These are phyloP conservation scores for Labeo catla DNA, from an alignment of 2,113 vertebrate species.

Conservation along the genomic window DNA sequence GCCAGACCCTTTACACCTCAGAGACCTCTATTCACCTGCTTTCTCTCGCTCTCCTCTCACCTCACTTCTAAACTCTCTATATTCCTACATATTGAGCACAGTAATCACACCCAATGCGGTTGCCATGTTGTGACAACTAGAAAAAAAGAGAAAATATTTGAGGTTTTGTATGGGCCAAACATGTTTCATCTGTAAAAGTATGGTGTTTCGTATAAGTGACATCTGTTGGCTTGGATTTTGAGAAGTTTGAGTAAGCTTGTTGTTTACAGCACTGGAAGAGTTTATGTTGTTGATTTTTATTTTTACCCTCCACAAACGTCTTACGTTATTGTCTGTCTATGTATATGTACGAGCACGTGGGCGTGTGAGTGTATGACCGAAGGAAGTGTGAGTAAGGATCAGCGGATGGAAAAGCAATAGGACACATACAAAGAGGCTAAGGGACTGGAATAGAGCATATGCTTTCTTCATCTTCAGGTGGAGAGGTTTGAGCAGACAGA, in stretches of 20 bases:
- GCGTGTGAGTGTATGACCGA: slow-evolving; percentile 34
- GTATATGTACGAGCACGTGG: slow-evolving; percentile 15
- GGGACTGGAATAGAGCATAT: not conserved
- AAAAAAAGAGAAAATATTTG: not conserved
- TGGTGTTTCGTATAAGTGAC: not conserved
- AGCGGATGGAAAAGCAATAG: slow-evolving; percentile 41
- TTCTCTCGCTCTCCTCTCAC: not conserved
- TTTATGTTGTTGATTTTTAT: slow-evolving; percentile 10
- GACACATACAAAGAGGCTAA: not conserved
- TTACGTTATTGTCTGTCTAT: not conserved
- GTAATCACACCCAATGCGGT: not conserved
- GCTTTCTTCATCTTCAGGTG: slow-evolving; percentile 15
- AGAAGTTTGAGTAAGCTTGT: not conserved
- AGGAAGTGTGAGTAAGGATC: slow-evolving; percentile 41
- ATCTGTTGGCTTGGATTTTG: not conserved
- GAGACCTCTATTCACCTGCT: slow-evolving; percentile 36
- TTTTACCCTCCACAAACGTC: not conserved
- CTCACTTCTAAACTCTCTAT: slow-evolving; percentile 39
- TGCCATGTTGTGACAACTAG: too few relatives aligned
- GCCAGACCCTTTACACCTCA: slow-evolving; percentile 29
- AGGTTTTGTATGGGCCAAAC: not conserved
- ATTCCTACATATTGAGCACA: not conserved
- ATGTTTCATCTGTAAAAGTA: not conserved
- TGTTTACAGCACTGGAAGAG: slow-evolving; percentile 10
- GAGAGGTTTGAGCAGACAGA: not conserved